Conservation (phyloP, 2,113 vertebrate genomes). For the Cyanoderma ruficeps region DNA sequence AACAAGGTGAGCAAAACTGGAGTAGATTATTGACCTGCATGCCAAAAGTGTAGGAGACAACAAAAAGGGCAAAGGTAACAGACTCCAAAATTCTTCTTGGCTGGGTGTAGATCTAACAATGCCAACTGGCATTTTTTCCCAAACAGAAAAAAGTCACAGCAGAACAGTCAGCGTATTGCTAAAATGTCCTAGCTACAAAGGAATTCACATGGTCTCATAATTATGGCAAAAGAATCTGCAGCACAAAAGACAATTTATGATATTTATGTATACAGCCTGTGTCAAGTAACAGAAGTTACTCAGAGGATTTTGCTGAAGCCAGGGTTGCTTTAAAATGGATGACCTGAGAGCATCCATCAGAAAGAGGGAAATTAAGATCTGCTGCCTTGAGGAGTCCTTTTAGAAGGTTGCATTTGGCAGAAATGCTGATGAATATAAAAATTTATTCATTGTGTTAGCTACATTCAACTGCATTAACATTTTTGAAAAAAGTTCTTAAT, state of each 20-base stretch:
- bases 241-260: not conserved
- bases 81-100: not conserved
- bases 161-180: not conserved
- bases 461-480: not conserved
- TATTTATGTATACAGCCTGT: not conserved
- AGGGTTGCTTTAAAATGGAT: not conserved
- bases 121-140: rapidly evolving
- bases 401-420: not conserved
- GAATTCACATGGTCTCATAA: not conserved
- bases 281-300: not conserved
- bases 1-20: not conserved
- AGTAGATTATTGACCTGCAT: not conserved
- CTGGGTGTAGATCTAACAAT: not conserved
- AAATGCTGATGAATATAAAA: not conserved
- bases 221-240: not conserved
- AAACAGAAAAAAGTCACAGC: not conserved
- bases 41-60: not conserved
- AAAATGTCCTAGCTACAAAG: not conserved
- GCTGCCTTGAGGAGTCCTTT: not conserved
- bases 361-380: not conserved
- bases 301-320: not conserved
- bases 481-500: not conserved
- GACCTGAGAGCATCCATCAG: not conserved
- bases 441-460: not conserved
- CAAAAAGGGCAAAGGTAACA: not conserved